phyloP scores from a whole-genome alignment of 2,113 vertebrate species.

The Cryptomyrus ogoouensis region DNA sequence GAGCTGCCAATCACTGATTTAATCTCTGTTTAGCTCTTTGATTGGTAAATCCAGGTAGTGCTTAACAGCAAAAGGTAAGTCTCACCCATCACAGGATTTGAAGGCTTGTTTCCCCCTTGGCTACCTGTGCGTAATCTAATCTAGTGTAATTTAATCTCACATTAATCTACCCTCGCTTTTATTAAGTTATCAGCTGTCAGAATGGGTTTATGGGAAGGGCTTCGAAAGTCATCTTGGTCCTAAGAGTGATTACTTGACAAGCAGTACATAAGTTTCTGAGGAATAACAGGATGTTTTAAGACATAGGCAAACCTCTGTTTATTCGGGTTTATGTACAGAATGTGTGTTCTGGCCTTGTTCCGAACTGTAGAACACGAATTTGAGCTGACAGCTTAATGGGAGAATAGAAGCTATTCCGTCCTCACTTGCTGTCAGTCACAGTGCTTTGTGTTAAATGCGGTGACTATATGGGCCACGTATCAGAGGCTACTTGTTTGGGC shows the following conservation, averaged over 20 bases:
- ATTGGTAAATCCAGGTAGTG: neutral
- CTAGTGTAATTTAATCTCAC: neutral
- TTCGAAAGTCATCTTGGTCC: neutral
- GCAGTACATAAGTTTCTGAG: neutral
- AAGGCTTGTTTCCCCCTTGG: neutral
- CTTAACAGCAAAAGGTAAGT: neutral
- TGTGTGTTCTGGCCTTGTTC: slow-evolving; percentile 14
- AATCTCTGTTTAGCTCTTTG: neutral
- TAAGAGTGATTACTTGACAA: neutral
- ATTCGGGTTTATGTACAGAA: neutral
- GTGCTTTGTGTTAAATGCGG: neutral
- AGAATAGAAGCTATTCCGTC: neutral
- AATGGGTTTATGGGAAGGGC: neutral
- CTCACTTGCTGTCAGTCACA: neutral
- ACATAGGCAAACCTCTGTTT: neutral
- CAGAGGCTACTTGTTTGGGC: neutral
- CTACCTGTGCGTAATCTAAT: neutral
- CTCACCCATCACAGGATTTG: neutral
- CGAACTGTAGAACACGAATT: neutral
- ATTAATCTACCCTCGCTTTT: neutral
- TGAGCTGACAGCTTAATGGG: neutral
- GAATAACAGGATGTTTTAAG: neutral
- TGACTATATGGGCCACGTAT: neutral
- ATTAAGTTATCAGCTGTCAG: neutral
- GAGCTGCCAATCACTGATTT: neutral